Evolutionary conservation across 2,113 vertebrate species (phyloP), one percentile per base, ranked within the genome.

Genomic region (Lepus americanus): DNA sequence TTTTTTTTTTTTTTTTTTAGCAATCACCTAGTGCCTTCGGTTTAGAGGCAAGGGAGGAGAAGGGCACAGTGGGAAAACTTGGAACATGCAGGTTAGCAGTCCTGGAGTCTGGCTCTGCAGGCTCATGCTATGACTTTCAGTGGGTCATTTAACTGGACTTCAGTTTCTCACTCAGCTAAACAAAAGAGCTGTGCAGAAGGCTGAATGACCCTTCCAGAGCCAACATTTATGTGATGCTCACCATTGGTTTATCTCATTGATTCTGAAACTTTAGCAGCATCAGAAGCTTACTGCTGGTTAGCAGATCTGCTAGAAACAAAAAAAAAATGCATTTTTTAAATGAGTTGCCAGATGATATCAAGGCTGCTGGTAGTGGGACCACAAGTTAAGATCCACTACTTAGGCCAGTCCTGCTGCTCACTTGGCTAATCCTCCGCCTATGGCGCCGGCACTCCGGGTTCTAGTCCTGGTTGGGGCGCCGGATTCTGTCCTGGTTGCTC

Each of bases 161-260:
- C 55, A 49, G 27, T 74, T 61, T 87, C 20, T 64, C 72, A 83
- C 70, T 63, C 29, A 59, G 55, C 20, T 80, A 76, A 94, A 90
- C 64, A 19, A 74, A 64, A 49, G 6, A 20, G 11, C 9, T 73
- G n/a, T 44, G 31, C 11, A 73, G 64, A 87, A 66, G 89, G 53
- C 72, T 95, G 51, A 93, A 93, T 16, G 31, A 87, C 27, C 17
- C 4, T 11, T 72, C 59, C 59, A 29, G 9, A 20, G 23, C 33
- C 67, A 83, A 20, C 67, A 89, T 90, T 67, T 94, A 53, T 39
- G 27, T 79, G 79, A 87, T 73, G 29, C 23, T 84, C 63, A 94
- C 77, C 36, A 72, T 1, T 77, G 27, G 10, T 88, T 69, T 81
- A 33, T 73, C 63, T 90, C 72, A 27, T 11, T 25, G 19, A 31